Percentiles rank a stretch among this genome's conserved stretches.
These are phyloP conservation scores for Mesocentrotus franciscanus DNA, from an alignment of 53 echinoderm and acorn worm genomes.

Conservation along the genomic window DNA sequence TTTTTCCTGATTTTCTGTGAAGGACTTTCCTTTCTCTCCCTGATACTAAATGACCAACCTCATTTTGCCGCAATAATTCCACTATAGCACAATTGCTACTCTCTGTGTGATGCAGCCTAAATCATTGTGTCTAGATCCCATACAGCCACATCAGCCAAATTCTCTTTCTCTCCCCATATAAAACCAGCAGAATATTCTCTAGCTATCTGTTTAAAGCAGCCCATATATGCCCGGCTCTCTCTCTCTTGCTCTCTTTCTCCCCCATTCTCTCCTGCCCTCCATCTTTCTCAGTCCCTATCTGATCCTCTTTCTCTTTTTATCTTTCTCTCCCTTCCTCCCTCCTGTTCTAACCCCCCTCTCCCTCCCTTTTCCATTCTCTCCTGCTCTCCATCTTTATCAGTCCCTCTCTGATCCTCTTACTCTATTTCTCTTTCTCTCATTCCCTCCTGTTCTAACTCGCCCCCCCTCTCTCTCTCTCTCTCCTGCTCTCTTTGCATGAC, in stretches of 20 bases:
- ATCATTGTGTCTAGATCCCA: no score
- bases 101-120: no score
- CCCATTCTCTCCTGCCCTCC: neutral
- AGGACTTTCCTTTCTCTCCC: no score
- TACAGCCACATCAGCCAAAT: no score
- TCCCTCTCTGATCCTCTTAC: neutral
- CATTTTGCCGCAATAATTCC: no score
- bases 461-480: neutral
- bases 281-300: neutral
- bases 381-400: neutral
- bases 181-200: no score
- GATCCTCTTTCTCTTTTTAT: neutral
- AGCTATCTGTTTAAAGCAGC: no score
- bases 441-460: neutral
- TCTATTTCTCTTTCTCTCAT: neutral
- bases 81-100: no score
- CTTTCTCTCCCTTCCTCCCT: neutral
- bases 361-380: neutral
- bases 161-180: no score
- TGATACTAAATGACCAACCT: no score
- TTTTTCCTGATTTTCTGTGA: no score
- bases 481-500: neutral
- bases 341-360: neutral
- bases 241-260: neutral
- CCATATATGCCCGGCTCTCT: no score